Evolutionary conservation across 1,140 invertebrate species (phyloP), one percentile per base, ranked within the genome.

Genomic region (Xylocopa sonorina): DNA sequence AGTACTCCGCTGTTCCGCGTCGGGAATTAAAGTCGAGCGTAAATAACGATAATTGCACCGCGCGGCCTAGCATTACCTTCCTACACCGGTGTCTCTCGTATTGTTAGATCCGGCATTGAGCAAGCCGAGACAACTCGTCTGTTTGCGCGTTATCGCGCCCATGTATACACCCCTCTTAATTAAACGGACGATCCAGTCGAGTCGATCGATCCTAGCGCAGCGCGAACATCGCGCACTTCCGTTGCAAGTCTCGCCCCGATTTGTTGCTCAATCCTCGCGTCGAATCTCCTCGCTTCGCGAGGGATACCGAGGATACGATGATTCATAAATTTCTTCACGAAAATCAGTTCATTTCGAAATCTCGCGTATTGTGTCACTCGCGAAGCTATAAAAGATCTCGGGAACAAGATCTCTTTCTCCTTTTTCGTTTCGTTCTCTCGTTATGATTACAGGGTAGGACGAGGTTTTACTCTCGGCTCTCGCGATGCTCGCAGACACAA

Each of bases 81-180:
- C 77, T 80, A 81, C 78, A 83, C 55, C n/a, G 64, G 64, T 85
- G 78, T 84, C 74, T 75, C 78, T 78, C 55, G 60, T 71, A 78
- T 71, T 81, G 74, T 78, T 68, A 86, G 84, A 86, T 85, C 84
- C 84, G 83, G 84, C 57, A 86, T 86, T 85, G 72, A 69, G 75
- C 74, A 86, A 85, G 58, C 29, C 41, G 2, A 51, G 51, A 50
- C 69, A 27, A 48, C 46, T 68, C 68, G 76, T 84, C 72, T 73
- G 73, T 81, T 83, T 50, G 75, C 72, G 76, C 63, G 67, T 63
- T 81, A 85, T 85, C 80, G 63, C 66, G 60, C 75, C 64, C 81
- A 85, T 81, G 78, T 84, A 69, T 81, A 78, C 53, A 46, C 27
- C 38, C 55, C 51, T 57, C 62, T n/a, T 82, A 86, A 86, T 86